Evolutionary conservation across 2,888 invertebrate genomes (phyloP).

Genomic region (Entomobrya multifasciata): DNA sequence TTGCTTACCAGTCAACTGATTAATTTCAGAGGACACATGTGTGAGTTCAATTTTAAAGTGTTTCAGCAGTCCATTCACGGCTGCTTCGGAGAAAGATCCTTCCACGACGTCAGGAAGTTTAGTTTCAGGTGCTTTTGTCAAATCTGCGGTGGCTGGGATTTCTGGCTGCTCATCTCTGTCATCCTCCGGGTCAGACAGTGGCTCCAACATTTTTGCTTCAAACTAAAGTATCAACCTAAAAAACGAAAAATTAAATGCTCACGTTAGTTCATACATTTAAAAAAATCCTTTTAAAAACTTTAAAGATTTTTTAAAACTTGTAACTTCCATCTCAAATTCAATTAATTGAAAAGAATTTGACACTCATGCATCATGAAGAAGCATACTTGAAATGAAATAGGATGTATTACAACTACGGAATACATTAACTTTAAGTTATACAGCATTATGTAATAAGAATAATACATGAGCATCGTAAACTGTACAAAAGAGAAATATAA

Average conservation of each 20-base stretch:
- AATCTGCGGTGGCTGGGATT: not conserved
- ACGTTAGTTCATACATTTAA: too few relatives aligned
- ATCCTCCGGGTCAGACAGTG: constrained; percentile 65
- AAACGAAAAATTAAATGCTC: not conserved
- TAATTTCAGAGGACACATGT: constrained; percentile 75
- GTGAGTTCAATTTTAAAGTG: constrained; percentile 75
- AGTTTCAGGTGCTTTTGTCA: constrained; percentile 40
- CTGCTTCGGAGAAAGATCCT: constrained; percentile 65
- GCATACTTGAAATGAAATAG: not conserved
- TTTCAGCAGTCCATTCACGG: constrained; percentile 69
- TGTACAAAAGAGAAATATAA: too few relatives aligned
- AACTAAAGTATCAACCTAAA: constrained; percentile 28
- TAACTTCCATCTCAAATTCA: constrained; percentile 12
- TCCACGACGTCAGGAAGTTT: constrained; percentile 66
- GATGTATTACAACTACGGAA: not conserved
- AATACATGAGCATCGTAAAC: too few relatives aligned
- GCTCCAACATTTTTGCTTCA: constrained; percentile 53
- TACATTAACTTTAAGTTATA: too few relatives aligned
- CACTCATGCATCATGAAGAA: too few relatives aligned
- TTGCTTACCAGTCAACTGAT: constrained; percentile 72
- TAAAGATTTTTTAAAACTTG: too few relatives aligned
- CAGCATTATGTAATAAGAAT: too few relatives aligned
- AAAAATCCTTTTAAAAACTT: too few relatives aligned
- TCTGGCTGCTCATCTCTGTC: constrained; percentile 51
- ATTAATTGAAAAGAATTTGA: not conserved